Evolutionary conservation across 1,140 invertebrate genomes (phyloP).

Genomic region (Orchestia grillus): DNA sequence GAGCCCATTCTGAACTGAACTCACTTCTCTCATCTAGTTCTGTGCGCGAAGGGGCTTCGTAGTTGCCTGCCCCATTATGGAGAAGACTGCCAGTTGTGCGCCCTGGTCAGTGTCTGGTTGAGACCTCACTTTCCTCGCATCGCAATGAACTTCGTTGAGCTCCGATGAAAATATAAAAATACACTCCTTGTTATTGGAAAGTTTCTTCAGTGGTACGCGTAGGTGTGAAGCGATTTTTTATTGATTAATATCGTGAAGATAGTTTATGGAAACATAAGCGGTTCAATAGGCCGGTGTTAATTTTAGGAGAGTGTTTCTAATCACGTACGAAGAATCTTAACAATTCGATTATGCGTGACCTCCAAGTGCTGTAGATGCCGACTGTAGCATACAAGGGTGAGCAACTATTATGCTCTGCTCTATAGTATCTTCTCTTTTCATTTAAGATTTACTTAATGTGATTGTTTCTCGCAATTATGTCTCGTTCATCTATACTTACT

Average conservation of each 20-base stretch:
- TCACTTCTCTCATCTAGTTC: too few relatives aligned
- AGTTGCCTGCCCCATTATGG: too few relatives aligned
- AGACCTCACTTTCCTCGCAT: too few relatives aligned
- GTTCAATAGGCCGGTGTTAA: background rate
- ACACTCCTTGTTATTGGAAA: background rate
- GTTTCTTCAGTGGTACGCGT: background rate
- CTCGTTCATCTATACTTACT: background rate
- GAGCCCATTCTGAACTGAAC: too few relatives aligned
- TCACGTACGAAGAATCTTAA: background rate
- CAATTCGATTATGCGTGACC: background rate
- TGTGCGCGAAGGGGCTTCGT: too few relatives aligned
- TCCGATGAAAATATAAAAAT: background rate
- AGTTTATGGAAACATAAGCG: background rate
- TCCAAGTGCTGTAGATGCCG: background rate
- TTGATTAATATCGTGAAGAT: background rate
- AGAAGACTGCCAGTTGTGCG: background rate
- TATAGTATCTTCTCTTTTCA: background rate
- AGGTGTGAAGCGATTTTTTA: background rate
- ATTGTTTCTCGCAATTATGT: background rate
- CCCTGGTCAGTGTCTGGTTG: background rate
- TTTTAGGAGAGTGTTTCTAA: background rate
- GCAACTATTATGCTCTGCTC: background rate
- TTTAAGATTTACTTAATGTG: background rate
- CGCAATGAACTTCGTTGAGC: background rate
- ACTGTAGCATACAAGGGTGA: background rate